Evolutionary conservation across 2,888 invertebrate species (phyloP).

Genomic region (Thelaira solivaga): DNA sequence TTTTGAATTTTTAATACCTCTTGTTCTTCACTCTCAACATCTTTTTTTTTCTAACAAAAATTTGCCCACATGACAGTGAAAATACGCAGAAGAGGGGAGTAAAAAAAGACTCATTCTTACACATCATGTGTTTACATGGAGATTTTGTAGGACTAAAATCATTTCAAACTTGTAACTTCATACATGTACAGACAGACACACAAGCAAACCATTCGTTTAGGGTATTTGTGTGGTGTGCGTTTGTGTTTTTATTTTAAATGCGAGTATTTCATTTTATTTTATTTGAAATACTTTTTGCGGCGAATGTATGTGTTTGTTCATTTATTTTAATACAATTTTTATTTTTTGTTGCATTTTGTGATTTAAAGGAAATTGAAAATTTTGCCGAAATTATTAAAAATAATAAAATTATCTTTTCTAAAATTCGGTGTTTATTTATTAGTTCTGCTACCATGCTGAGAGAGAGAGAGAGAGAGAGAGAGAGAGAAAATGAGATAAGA

Average conservation of each 20-base stretch:
- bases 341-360: constrained; percentile 42
- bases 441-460: constrained; percentile 4
- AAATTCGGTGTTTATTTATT: constrained; percentile 32
- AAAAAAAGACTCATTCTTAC: too few species aligned
- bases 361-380: constrained; percentile 51
- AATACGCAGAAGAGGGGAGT: background rate
- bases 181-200: too few species aligned
- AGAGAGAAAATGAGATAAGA: background rate
- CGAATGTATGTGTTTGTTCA: background rate
- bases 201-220: background rate
- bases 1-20: constrained; percentile 36
- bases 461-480: background rate
- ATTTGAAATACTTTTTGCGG: constrained; percentile 36
- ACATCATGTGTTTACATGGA: too few species aligned
- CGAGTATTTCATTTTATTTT: background rate
- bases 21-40: constrained; percentile 13
- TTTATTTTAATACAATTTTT: constrained; percentile 37
- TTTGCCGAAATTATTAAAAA: constrained; percentile 44
- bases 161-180: constrained; percentile 9
- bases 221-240: background rate
- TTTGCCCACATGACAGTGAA: constrained; percentile 5
- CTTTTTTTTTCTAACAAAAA: constrained; percentile 3
- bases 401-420: constrained; percentile 17
- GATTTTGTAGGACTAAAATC: background rate
- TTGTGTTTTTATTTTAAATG: background rate